A percentile compares a stretch with the other conserved stretches of the same genome.
phyloP scores from a whole-genome alignment of 2,113 vertebrate genomes.

The Pao palembangensis region DNA sequence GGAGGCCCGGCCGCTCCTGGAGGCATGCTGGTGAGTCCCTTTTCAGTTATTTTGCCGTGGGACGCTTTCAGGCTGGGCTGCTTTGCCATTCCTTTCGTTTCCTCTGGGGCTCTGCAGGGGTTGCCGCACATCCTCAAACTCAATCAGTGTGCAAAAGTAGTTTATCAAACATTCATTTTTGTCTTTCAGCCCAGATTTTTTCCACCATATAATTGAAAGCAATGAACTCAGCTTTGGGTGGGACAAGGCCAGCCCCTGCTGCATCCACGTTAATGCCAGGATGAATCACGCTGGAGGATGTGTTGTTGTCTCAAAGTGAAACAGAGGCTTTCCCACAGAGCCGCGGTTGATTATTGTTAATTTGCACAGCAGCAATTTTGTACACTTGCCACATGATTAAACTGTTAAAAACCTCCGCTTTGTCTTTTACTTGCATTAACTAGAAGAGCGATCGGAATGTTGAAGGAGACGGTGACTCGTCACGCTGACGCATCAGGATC shows the following conservation, averaged over 20 bases:
- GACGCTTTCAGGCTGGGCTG: neutral
- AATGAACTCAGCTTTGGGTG: slow-evolving; percentile 64
- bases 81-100: neutral
- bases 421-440: slow-evolving; percentile 8
- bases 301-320: slow-evolving; percentile 11
- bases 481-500: slow-evolving; percentile 44
- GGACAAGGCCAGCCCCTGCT: slow-evolving; percentile 65
- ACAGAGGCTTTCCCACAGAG: neutral
- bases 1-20: slow-evolving; percentile 70
- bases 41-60: slow-evolving; percentile 19
- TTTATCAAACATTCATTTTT: slow-evolving; percentile 68
- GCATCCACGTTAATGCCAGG: slow-evolving; percentile 26
- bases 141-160: slow-evolving; percentile 17
- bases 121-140: slow-evolving; percentile 16
- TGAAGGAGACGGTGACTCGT: slow-evolving; percentile 49
- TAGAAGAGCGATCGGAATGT: slow-evolving; percentile 6
- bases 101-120: slow-evolving; percentile 35
- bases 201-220: slow-evolving; percentile 74
- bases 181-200: slow-evolving; percentile 78
- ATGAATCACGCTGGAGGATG: neutral
- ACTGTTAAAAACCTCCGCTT: neutral
- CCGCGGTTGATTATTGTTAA: neutral
- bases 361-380: slow-evolving; percentile 8
- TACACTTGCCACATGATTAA: slow-evolving; percentile 15
- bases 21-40: slow-evolving; percentile 72